Conservation (phyloP, 2,113 vertebrate species). For the Rallus limicola region DNA sequence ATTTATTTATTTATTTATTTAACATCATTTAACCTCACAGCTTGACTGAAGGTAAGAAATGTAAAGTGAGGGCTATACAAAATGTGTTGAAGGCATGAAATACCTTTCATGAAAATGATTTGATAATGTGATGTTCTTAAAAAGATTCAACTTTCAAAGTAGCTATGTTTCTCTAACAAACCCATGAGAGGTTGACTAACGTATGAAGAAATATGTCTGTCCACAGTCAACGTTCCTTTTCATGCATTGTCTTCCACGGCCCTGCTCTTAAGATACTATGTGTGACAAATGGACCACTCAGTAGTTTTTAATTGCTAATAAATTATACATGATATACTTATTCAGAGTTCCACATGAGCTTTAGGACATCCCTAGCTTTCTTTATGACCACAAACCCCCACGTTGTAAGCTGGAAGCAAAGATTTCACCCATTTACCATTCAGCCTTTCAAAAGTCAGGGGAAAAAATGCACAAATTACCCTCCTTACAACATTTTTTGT, state of each 20-base stretch:
- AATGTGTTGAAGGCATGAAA: not conserved
- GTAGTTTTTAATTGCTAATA: not conserved
- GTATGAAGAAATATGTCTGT: not conserved
- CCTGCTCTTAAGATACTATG: not conserved
- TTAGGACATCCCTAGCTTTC: not conserved
- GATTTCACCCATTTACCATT: not conserved
- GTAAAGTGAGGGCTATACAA: not conserved
- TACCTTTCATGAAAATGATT: not conserved
- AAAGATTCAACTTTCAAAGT: not conserved
- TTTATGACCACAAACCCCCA: not conserved
- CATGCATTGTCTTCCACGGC: not conserved
- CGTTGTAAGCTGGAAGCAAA: not conserved
- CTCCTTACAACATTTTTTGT: not conserved
- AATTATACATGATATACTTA: not conserved
- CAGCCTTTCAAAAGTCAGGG: not conserved
- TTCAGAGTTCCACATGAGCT: not conserved
- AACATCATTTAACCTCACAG: not conserved
- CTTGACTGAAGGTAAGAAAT: not conserved
- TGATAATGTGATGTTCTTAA: not conserved
- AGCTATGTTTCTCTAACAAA: slow-evolving; percentile 3
- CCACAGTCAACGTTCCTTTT: not conserved
- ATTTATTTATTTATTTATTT: not conserved
- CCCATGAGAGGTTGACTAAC: not conserved
- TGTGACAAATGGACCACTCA: not conserved
- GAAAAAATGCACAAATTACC: not conserved